Percentiles rank a stretch among this genome's conserved stretches.
phyloP scores from a whole-genome alignment of 2,113 vertebrate genomes.

The Plestiodon gilberti region DNA sequence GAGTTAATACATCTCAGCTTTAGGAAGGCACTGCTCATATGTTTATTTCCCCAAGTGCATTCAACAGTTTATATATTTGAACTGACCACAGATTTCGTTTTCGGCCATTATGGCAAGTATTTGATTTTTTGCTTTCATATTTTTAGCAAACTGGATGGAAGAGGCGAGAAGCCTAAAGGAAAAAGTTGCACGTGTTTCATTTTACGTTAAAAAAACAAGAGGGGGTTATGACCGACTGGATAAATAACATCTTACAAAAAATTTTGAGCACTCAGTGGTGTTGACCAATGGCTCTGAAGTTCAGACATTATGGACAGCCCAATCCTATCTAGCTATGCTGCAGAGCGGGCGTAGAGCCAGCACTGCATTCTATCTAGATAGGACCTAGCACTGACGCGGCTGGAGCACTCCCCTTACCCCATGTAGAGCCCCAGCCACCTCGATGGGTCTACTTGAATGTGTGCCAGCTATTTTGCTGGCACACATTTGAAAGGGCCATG shows the following conservation, averaged over 20 bases:
- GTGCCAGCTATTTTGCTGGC: too few species aligned
- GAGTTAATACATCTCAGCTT: constrained; percentile 30
- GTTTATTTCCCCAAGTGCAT: not conserved
- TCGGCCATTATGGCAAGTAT: not conserved
- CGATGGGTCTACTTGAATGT: too few species aligned
- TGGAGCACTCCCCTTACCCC: too few species aligned
- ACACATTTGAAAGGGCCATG: too few species aligned
- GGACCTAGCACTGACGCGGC: too few species aligned
- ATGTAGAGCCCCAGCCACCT: too few species aligned
- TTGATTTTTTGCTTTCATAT: constrained; percentile 50
- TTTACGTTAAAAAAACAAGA: not conserved
- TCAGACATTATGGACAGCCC: too few species aligned
- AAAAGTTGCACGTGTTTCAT: constrained; percentile 29
- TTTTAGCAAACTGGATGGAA: constrained; percentile 25
- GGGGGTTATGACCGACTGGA: not conserved
- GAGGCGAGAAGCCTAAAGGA: constrained; percentile 52
- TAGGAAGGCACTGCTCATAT: constrained; percentile 10
- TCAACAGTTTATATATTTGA: not conserved
- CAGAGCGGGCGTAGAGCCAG: too few species aligned
- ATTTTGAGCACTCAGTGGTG: too few species aligned
- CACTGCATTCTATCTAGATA: too few species aligned
- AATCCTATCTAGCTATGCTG: too few species aligned
- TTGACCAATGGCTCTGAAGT: too few species aligned
- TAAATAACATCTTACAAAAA: not conserved
- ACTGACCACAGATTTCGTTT: constrained; percentile 4